Base-by-base conservation (phyloP, 2,113 vertebrate genomes). In the Chinchilla lanigera region DNA sequence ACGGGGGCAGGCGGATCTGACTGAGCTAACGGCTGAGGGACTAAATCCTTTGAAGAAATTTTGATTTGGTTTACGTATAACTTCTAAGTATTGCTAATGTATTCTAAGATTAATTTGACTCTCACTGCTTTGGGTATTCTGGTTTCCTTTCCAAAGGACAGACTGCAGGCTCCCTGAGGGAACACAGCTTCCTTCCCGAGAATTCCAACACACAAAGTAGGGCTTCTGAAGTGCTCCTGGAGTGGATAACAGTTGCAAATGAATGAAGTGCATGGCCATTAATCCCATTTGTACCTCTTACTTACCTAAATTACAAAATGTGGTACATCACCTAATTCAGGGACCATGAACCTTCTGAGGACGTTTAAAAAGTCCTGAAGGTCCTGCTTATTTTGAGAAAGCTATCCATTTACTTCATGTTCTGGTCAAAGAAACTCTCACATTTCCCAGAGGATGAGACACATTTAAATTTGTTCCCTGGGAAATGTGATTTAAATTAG, bases 11-110 rank as follows among this genome's bases (percentile, higher is more conserved):
- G 90, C 63, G 85, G 82, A 77, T 94, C 95, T 94, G 96, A 96
- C 69, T 96, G 92, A 96, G 96, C 93, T 96, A 94, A 97, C 95
- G 90, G 87, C 92, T 93, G 96, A 94, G 86, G 85, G 85, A 95
- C 90, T 97, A 97, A 97, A 96, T 97, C 96, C 96, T 98, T 97
- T 97, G 96, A 97, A 97, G 93, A 96, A 89, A 95, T 96, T 97
- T 90, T 97, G 77, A 97, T 91, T 97, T 94, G 47, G 54, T 96
- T 97, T 90, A 50, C 47, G 9, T 94, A 97, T 96, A 93, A 90
- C 85, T 94, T 97, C 78, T 97, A 96, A 97, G 90, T 96, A 93
- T 87, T 95, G 54, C 85, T 96, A 98, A 97, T 96, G 52, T 80
- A 95, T 91, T 97, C 85, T 91, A 86, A 97, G 94, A 95, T 97